Evolutionary conservation across 2,888 invertebrate genomes (phyloP), one percentile per base, ranked within the genome.

Genomic region (Galeruca laticollis): DNA sequence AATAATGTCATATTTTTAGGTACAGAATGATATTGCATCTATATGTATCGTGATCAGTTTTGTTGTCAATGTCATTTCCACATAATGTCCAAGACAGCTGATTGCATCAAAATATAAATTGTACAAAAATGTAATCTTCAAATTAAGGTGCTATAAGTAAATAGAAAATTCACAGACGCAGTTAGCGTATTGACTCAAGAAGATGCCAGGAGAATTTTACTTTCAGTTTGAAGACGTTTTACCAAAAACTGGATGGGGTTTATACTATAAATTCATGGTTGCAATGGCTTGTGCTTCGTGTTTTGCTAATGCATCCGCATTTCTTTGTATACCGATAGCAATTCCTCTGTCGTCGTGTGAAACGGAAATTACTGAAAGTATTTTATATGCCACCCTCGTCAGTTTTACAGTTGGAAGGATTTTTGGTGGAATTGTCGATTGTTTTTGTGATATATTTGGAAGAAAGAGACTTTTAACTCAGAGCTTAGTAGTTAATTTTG

Each of bases 361-460:
- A 18, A 61, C 60, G 11, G 31, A 67, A 75, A 71, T 75, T 70
- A 73, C 76, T 10, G 73, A 78, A 59, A 15, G 35, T 0, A 71
- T 74, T 15, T 52, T 72, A 10, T 69, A 76, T 31, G 76, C 71
- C 15, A 72, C 82, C 13, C 77, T 80, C 69, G 73, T 77, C 21
- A 76, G 73, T 56, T 78, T 76, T 52, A 76, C 73, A n/a, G 68
- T 81, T 20, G 86, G 86, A 60, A 83, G 82, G 80, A 79, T 80
- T 4, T 37, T 83, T 11, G 85, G 85, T 35, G 83, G 84, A 40
- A 81, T 84, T 61, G 10, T 84, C 18, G 82, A 83, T 56, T 75
- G 78, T 56, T 63, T 84, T n/a, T 80, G 83, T 4, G 87, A 87
- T 71, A 77, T 83, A 43, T 78, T 79, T 62, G 86, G 86, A n/a